Evolutionary conservation across 2,113 vertebrate species (phyloP), one percentile per base, ranked within the genome.

Genomic region (Falcunculus frontatus): DNA sequence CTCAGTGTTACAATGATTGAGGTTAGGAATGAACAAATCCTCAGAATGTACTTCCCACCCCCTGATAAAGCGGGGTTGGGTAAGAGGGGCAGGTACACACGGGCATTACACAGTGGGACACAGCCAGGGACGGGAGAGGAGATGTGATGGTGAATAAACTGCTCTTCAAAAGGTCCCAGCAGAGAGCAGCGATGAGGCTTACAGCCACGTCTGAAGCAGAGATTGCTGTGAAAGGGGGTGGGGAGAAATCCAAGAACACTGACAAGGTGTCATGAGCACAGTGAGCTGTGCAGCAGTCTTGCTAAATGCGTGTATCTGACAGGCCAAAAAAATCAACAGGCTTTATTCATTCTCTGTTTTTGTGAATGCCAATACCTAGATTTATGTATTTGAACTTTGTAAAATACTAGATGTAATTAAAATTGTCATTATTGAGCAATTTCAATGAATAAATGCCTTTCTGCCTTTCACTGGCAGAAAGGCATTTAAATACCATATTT

Each of bases 61-160:
- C 41, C 6, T 42, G 41, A 1, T 17, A 35, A 78, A 69, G 21
- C 9, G 17, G 25, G 33, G 35, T 26, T 7, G 5, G 1, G 0
- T 22, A 23, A 44, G 49, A 69, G 59, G 23, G 21, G 8, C 32
- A 57, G 41, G 46, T 27, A 22, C 29, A 59, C 6, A 4, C 1
- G 26, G 39, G 30, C n/a, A n/a, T 14, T 33, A 47, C 4, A 3
- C 4, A 2, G 60, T 57, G 49, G 59, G 47, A 29, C 41, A 53
- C 50, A 42, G 41, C 16, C 46, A 70, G 52, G n/a, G 35, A 57
- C 11, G 35, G n/a, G 16, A 39, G 16, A 83, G 42, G 12, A 70
- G 32, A 37, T 10, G 8, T 16, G 7, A 16, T 33, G 55, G 27
- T 19, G 69, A 75, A 30, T 0, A 56, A 10, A n/a, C 12, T 41